Percentiles rank a stretch among this genome's conserved stretches.
Evolutionary conservation across 2,888 invertebrate genomes (phyloP).

Genomic region (Copidosoma aretas): DNA sequence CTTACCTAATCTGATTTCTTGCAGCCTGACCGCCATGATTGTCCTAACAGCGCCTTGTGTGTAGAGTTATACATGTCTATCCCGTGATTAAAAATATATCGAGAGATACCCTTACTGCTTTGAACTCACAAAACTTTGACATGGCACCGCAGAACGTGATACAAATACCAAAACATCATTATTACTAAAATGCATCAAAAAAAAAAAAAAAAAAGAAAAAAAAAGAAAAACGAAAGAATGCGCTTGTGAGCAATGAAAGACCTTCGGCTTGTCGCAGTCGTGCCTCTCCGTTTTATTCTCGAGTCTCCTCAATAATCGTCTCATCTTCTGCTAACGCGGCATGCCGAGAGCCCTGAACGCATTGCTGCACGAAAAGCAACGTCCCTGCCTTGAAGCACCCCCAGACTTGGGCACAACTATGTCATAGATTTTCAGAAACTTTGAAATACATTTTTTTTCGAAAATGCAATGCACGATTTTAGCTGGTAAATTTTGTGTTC

Average conservation of each 20-base stretch:
- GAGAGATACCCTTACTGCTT: conserved; percentile 31
- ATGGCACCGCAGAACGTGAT: conserved; percentile 36
- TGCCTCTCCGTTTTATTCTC: conserved; percentile 1
- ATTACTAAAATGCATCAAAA: conserved; percentile 4
- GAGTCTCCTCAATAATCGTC: conserved; percentile 15
- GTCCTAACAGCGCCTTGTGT: conserved; percentile 54
- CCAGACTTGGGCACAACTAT: conserved; percentile 22
- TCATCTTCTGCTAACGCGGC: conserved; percentile 51
- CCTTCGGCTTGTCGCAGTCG: too few relatives aligned
- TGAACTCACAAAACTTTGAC: conserved; percentile 33
- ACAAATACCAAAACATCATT: conserved; percentile 12
- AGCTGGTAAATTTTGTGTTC: conserved; percentile 20
- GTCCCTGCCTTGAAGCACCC: conserved; percentile 4
- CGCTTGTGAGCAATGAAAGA: too few relatives aligned
- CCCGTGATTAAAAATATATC: background rate
- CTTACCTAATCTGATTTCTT: conserved; percentile 56
- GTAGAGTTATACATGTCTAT: conserved; percentile 26
- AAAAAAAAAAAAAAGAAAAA: conserved; percentile 25
- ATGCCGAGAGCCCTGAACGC: conserved; percentile 42
- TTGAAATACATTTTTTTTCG: conserved; percentile 19
- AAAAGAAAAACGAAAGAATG: conserved; percentile 19
- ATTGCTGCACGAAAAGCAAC: conserved; percentile 13
- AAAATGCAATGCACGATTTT: conserved; percentile 27
- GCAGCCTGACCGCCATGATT: conserved; percentile 55
- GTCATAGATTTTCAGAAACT: conserved; percentile 15